phyloP scores from a whole-genome alignment of 2,113 vertebrate species.

The Chionis minor region DNA sequence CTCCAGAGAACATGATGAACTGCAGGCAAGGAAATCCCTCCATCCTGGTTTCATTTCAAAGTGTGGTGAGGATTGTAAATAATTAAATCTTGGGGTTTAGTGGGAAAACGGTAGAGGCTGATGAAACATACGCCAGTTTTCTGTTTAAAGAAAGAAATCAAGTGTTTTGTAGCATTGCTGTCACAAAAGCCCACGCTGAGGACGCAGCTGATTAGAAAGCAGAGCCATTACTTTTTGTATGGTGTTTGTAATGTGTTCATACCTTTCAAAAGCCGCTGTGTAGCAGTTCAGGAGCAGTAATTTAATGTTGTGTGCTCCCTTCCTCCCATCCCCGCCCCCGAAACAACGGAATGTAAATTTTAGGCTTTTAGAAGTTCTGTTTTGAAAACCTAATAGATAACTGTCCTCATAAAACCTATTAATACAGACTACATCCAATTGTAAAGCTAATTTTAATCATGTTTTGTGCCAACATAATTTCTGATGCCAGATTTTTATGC shows the following conservation, averaged over 20 bases:
- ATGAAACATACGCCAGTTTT: background rate
- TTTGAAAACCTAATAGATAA: slow-evolving; percentile 60
- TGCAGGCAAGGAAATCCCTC: slow-evolving; percentile 63
- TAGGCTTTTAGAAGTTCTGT: slow-evolving; percentile 61
- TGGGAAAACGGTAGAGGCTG: background rate
- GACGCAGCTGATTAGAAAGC: slow-evolving; percentile 9
- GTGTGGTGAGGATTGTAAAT: slow-evolving; percentile 42
- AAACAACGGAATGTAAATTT: slow-evolving; percentile 45
- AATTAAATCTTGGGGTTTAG: slow-evolving; percentile 60
- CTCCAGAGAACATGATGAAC: slow-evolving; percentile 55
- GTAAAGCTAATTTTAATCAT: slow-evolving; percentile 60
- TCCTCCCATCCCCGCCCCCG: background rate
- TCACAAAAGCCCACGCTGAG: background rate
- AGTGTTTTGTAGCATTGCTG: background rate
- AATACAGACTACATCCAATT: slow-evolving; percentile 53
- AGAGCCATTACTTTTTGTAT: background rate
- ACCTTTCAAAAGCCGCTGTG: background rate
- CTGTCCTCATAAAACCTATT: slow-evolving; percentile 58
- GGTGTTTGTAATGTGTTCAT: background rate
- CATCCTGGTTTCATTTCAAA: slow-evolving; percentile 62
- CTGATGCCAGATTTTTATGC: slow-evolving; percentile 61
- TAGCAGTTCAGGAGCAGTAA: slow-evolving; percentile 16
- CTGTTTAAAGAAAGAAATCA: background rate
- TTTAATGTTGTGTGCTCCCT: background rate
- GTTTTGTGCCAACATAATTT: slow-evolving; percentile 55